Base-by-base conservation (phyloP, 2,797 vertebrate species). In the Odontamblyopus rebecca region DNA sequence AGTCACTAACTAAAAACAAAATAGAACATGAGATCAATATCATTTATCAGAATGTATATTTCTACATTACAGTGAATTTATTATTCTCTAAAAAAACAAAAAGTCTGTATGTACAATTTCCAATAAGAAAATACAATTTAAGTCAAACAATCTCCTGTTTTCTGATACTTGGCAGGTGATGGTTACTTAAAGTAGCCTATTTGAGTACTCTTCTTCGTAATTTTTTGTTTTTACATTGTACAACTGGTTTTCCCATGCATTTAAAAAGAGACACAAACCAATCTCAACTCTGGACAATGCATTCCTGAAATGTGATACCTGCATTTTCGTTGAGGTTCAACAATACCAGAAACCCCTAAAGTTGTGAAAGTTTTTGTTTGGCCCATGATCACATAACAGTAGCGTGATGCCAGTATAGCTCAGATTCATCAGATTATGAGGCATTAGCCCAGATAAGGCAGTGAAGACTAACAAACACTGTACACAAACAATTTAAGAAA, bases 1-100 rank as follows among this genome's bases (percentile, higher is more conserved):
- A 85, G 98, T 99, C 94, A 99, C 98, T 92, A 99, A 94, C 98
- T 99, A 93, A 85, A 90, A 63, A 62, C 18, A 19, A 32, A 71
- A 44, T 11, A 72, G 11, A 44, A 69, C 44, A 48, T 48, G 13
- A 48, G 44, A 13, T 48, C 44, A 60, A 18, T 60, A 26, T 26
- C 11, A 57, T 57, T 57, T 23, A 26, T 13, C 56, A 27, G 56
- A 59, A 27, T 59, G 15, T 27, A 59, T 59, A 59, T 27, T 27
- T 59, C 3, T 13, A 27, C 56, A 59, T 59, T 48, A 27, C 19
- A 51, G 18, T 6, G 6, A 16, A 4, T 56, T 23, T 23, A 56
- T 23, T 23, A 56, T 56, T 19, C 48, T 51, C 15, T 51, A 18
- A 16, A 35, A 35, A 35, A 35, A 5, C 23, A 23, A 23, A 38